phyloP scores from a whole-genome alignment of 2,113 vertebrate species.

The Cygnus atratus region DNA sequence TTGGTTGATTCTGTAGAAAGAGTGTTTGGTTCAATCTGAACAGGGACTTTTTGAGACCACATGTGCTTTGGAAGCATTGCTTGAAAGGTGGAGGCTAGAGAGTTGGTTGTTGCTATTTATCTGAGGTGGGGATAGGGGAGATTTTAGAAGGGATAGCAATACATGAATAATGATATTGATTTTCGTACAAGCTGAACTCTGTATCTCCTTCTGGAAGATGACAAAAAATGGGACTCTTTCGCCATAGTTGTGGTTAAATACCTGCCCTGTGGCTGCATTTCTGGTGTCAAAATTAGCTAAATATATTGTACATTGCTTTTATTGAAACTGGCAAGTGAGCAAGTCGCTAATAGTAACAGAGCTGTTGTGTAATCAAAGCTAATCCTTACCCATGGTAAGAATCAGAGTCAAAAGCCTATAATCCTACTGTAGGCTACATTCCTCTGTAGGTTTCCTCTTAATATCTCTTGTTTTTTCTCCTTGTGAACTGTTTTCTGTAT shows the following conservation, averaged over 20 bases:
- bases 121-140: background rate
- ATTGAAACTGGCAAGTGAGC: conserved; percentile 36
- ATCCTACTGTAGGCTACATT: conserved; percentile 28
- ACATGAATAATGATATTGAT: background rate
- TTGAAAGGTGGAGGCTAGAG: background rate
- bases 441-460: conserved; percentile 2
- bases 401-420: conserved; percentile 36
- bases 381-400: conserved; percentile 49
- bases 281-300: conserved; percentile 33
- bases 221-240: background rate
- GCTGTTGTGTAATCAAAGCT: conserved; percentile 54
- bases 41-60: background rate
- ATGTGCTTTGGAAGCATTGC: background rate
- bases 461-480: background rate
- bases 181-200: background rate
- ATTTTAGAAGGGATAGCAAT: background rate
- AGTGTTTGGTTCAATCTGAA: background rate
- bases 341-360: conserved; percentile 44
- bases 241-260: background rate
- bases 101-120: background rate
- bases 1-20: background rate
- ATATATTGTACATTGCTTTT: background rate
- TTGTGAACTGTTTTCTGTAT: background rate
- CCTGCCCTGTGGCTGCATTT: background rate
- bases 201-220: background rate